These are phyloP conservation scores for Mycetomoellerius zeteki DNA, from an alignment of 1,140 invertebrate genomes.

Conservation along the genomic window DNA sequence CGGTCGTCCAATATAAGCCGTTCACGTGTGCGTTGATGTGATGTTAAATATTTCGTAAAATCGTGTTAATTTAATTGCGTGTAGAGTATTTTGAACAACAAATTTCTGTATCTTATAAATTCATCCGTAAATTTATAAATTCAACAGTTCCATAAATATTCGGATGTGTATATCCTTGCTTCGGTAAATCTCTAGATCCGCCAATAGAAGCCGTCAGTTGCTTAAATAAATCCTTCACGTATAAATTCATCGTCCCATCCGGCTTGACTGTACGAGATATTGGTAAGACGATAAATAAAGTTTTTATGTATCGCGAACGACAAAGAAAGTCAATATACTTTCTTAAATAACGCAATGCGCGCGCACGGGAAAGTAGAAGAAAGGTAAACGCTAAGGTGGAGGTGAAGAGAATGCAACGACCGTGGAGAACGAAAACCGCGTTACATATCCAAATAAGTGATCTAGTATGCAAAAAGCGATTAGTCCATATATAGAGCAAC, in stretches of 20 bases:
- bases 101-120: neutral
- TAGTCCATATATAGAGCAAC: slow-evolving; percentile 28
- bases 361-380: slow-evolving; percentile 7
- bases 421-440: slow-evolving; percentile 58
- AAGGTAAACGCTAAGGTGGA: neutral
- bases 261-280: neutral
- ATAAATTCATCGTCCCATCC: neutral
- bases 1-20: slow-evolving; percentile 26
- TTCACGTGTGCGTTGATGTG: slow-evolving; percentile 35
- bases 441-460: slow-evolving; percentile 64
- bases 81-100: neutral
- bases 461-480: slow-evolving; percentile 46
- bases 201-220: slow-evolving; percentile 12
- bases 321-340: slow-evolving; percentile 27
- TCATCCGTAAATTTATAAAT: slow-evolving; percentile 26
- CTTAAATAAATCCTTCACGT: neutral
- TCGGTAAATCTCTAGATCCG: slow-evolving; percentile 49
- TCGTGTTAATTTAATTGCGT: slow-evolving; percentile 12
- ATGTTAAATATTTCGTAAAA: slow-evolving; percentile 36
- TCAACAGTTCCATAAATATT: slow-evolving; percentile 9
- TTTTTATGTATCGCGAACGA: slow-evolving; percentile 24
- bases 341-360: slow-evolving; percentile 16
- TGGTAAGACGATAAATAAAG: slow-evolving; percentile 4
- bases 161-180: slow-evolving; percentile 33
- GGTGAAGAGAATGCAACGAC: slow-evolving; percentile 27